Evolutionary conservation across 2,113 vertebrate species (phyloP).

Genomic region (Gracilinanus agilis): DNA sequence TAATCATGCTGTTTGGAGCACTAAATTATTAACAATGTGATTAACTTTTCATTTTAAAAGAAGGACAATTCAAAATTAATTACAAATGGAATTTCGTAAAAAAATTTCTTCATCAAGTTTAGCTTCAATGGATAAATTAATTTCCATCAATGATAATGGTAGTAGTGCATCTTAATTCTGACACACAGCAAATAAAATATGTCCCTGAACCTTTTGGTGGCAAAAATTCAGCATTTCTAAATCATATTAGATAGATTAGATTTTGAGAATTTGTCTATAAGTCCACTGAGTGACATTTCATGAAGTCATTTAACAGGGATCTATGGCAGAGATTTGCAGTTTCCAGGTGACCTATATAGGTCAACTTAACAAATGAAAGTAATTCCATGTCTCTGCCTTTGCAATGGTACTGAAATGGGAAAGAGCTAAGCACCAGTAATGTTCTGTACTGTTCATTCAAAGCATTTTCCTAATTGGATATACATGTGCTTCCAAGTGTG

Average conservation of each 20-base stretch:
- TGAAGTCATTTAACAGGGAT: conserved; percentile 27
- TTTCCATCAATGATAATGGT: conserved; percentile 1
- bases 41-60: conserved; percentile 8
- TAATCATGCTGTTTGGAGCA: neutral
- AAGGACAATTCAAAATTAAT: conserved; percentile 49
- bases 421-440: conserved; percentile 16
- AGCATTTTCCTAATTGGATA: conserved; percentile 67
- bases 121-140: conserved; percentile 38
- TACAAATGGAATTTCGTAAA: neutral
- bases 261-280: conserved; percentile 8
- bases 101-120: neutral
- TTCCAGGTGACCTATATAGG: conserved; percentile 3
- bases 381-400: conserved; percentile 34
- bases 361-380: conserved; percentile 29
- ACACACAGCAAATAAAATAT: neutral
- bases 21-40: conserved; percentile 34
- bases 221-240: conserved; percentile 32
- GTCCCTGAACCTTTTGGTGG: neutral
- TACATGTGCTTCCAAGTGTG: conserved; percentile 62
- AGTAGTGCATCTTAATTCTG: conserved; percentile 22
- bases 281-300: neutral
- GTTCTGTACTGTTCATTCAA: conserved; percentile 14
- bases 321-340: neutral
- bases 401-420: neutral
- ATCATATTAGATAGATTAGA: conserved; percentile 20